Conservation (phyloP, 2,888 invertebrate genomes). For the Caenorhabditis imperialis region DNA sequence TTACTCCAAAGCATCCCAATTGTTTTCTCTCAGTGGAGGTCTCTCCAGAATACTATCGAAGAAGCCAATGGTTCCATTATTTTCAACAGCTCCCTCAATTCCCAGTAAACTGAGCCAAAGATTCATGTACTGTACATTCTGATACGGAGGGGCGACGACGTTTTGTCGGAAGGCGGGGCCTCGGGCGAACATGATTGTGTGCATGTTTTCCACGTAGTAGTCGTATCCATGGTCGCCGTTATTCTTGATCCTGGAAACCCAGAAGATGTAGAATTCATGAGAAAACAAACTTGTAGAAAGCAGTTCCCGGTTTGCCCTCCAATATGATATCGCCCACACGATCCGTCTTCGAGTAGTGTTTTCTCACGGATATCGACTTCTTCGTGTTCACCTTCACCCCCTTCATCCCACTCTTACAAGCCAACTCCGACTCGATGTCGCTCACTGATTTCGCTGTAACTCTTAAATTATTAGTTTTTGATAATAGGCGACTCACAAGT, state of each 20-base stretch:
- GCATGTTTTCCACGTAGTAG: conserved; percentile 67
- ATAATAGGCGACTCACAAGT: conserved; percentile 40
- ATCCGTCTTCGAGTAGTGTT: conserved; percentile 65
- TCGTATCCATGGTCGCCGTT: conserved; percentile 75
- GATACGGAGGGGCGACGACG: conserved; percentile 64
- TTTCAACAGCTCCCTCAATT: conserved; percentile 57
- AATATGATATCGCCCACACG: conserved; percentile 72
- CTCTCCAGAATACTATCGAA: conserved; percentile 57
- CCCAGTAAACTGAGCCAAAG: conserved; percentile 58
- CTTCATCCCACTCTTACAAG: conserved; percentile 65
- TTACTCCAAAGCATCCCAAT: conserved; percentile 21
- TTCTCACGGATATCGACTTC: conserved; percentile 60
- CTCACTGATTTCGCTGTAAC: conserved; percentile 53
- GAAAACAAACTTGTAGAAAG: conserved; percentile 57
- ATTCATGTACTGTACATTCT: conserved; percentile 74
- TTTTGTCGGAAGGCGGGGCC: conserved; percentile 70
- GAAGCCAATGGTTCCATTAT: conserved; percentile 70
- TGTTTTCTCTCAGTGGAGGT: conserved; percentile 21
- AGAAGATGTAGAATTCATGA: neutral
- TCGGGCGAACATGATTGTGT: conserved; percentile 73
- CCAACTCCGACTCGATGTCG: conserved; percentile 58
- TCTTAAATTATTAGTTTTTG: neutral
- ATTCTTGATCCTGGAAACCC: conserved; percentile 29
- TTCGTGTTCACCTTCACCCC: conserved; percentile 65
- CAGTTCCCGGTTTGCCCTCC: conserved; percentile 70